A percentile compares a stretch with the other conserved stretches of the same genome.
phyloP scores from a whole-genome alignment of 2,797 vertebrate genomes.

The Epinephelus malabaricus region DNA sequence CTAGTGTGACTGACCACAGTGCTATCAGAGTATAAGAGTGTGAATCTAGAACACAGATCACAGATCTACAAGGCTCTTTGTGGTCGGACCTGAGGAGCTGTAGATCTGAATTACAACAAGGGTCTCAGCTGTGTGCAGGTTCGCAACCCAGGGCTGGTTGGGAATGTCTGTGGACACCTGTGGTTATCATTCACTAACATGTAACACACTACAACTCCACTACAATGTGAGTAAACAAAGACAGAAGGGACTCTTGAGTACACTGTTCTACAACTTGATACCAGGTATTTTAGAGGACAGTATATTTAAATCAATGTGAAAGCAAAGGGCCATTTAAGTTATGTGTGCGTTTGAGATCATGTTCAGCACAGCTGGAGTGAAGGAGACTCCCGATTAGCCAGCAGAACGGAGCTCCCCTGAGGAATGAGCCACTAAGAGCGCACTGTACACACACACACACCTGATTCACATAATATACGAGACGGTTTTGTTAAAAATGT shows the following conservation, averaged over 20 bases:
- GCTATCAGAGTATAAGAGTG: constrained; percentile 8
- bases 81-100: constrained; percentile 14
- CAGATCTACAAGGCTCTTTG: neutral
- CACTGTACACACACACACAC: constrained; percentile 1
- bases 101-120: constrained; percentile 40
- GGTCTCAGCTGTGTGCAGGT: constrained; percentile 23
- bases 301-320: neutral
- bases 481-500: constrained; percentile 41
- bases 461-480: constrained; percentile 21
- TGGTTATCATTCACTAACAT: constrained; percentile 25
- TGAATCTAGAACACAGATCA: constrained; percentile 7
- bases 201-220: neutral
- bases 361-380: constrained; percentile 4
- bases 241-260: neutral
- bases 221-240: neutral
- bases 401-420: constrained; percentile 6
- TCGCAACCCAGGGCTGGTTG: constrained; percentile 17
- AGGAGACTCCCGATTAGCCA: constrained; percentile 23
- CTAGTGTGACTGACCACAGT: neutral
- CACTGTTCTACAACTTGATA: neutral
- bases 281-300: neutral
- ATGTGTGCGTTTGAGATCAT: constrained; percentile 7
- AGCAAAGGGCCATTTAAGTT: neutral
- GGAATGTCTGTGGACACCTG: constrained; percentile 45
- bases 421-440: constrained; percentile 53